Base-by-base conservation (phyloP, 2,797 vertebrate genomes). In the Catamblyrhynchus diadema region DNA sequence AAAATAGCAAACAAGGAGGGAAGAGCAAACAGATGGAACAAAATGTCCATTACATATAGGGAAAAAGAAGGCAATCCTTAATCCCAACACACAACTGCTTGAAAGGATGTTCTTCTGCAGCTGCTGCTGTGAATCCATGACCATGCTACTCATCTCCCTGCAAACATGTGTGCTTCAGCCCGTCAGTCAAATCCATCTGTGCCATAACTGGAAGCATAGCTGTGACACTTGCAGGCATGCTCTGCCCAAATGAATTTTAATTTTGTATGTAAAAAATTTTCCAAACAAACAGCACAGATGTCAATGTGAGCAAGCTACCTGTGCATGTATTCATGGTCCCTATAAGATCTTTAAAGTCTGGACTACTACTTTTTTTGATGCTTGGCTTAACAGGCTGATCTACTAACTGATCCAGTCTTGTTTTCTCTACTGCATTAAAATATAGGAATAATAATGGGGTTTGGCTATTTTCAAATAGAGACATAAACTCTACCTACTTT, bases 401-500 rank as follows among this genome's bases (percentile, higher is more conserved):
- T 73, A 51, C 33, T 78, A 60, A 45, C 12, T 45, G 17, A 64
- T 84, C 18, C 25, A 41, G 24, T 66, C 12, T 62, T 78, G 12
- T 67, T 93, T 90, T 64, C 57, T 73, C 24, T 70, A 42, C 19
- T 54, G 67, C 16, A 53, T 65, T 73, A 57, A 73, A 94, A 83
- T 47, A 86, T 0, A 75, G 22, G 17, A 85, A 53, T 30, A 86
- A 39, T 57, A 82, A 75, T n/a, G 14, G 2, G 1, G 2, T 60
- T 70, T 37, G 17, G 32, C 32, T 81, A 62, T 81, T 86, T 93
- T 84, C 8, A 57, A 37, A 27, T 87, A 53, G 25, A 77, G 39
- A 64, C 35, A 37, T 33, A 74, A 85, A 74, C 15, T 2, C 48
- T 60, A 35, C 48, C 51, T 70, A 51, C 33, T 88, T 82, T 71